Evolutionary conservation across 1,140 invertebrate genomes (phyloP), one percentile per base, ranked within the genome.

Genomic region (Trichogramma pretiosum): DNA sequence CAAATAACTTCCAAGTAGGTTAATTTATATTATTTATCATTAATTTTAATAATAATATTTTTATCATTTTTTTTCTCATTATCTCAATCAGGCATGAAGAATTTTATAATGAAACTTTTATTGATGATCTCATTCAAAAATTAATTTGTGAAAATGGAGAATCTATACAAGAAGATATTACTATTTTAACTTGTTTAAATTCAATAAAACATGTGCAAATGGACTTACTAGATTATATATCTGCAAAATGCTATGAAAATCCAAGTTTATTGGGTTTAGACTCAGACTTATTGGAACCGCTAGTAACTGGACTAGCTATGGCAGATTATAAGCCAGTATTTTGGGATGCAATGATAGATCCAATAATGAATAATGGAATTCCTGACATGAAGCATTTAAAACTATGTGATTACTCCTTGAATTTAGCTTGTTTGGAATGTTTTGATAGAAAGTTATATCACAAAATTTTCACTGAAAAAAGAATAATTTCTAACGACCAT

Each of bases 41-140:
- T 17, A 22, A 52, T 34, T 35, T 22, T 36, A 2, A 43, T 23
- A 35, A 41, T 17, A 21, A 19, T 41, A 47, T 16, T 54, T 54
- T 46, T 38, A 34, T 30, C 16, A 33, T 64, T 36, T 21, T 37
- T 33, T 24, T 46, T 35, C 45, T 49, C 5, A 17, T 16, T n/a
- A 30, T 23, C 16, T 35, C 13, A 56, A 58, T 3, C 23, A 64
- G 61, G 9, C 8, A 51, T 18, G 21, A 13, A 17, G 68, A 70
- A 48, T 83, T 76, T 60, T 83, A 82, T 58, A 65, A 80, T 57
- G 74, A 79, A 56, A 61, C 65, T 17, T 67, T 81, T 40, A 61
- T 79, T 53, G 72, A 82, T 56, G 64, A 26, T 40, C 63, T 11
- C 63, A 68, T 47, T 69, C 64, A 2, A 60, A 70, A 42, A 67